These are phyloP conservation scores for Penaeus vannamei DNA, from an alignment of 1,140 invertebrate species.

Conservation along the genomic window DNA sequence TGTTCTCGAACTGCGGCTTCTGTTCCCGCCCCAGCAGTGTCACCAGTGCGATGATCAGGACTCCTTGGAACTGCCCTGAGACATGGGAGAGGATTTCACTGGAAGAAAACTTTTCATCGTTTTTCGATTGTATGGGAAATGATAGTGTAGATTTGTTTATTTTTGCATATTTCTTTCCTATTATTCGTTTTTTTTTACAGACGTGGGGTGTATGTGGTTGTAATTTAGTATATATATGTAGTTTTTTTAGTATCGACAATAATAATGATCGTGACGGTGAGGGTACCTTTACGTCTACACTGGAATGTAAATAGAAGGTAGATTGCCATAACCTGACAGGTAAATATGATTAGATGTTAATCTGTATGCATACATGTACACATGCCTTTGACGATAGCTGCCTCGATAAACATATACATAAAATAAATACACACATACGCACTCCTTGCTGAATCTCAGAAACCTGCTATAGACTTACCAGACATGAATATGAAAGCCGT, in stretches of 20 bases:
- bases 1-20: background rate
- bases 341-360: no score
- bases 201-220: no score
- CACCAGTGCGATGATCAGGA: conserved; percentile 47
- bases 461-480: conserved; percentile 3
- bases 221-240: no score
- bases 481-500: conserved; percentile 67
- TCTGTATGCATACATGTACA: no score
- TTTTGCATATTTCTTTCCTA: background rate
- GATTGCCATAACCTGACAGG: no score
- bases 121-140: background rate
- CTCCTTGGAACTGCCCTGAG: conserved; percentile 41
- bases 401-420: background rate
- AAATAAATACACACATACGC: background rate
- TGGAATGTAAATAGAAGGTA: no score
- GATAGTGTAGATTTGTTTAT: background rate
- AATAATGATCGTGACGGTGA: no score
- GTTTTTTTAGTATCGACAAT: no score
- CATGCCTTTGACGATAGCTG: no score
- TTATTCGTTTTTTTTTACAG: no score
- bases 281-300: no score
- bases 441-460: background rate
- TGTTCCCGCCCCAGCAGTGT: conserved; percentile 9
- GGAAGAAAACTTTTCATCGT: background rate
- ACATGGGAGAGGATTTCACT: no score